Evolutionary conservation across 2,113 vertebrate species (phyloP), one percentile per base, ranked within the genome.

Genomic region (Phoxinus phoxinus): DNA sequence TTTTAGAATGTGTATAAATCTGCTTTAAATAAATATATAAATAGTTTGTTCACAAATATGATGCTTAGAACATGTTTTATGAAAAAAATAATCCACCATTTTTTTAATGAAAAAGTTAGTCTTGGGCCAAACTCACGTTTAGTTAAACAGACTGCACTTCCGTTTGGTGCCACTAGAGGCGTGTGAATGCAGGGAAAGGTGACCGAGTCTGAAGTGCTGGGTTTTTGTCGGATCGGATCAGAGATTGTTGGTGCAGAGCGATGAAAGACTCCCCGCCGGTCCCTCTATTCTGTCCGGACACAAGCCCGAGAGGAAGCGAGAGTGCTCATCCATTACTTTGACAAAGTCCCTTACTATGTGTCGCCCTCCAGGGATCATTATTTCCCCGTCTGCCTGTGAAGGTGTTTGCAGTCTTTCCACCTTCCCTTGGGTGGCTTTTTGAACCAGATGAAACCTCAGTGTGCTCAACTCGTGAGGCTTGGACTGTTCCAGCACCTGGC

Each of bases 251-350:
- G 51, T 65, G 71, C 83, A 74, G 32, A 73, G 32, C 17, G n/a
- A 32, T 51, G 51, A 21, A 74, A 58, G 46, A 8, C 48, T 44
- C 74, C 83, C 27, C 67, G 69, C 37, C 35, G 25, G 32, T 77
- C 44, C 11, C 4, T 46, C 27, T 19, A 53, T 76, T 78, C 83
- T 67, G 15, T 48, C 76, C 25, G 63, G 44, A 48, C 78, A 69
- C 44, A 44, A 61, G 58, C 32, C 25, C 21, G 61, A 69, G 12
- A 59, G 84, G 72, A 88, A 78, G 37, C 56, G 56, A 44, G 77
- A 69, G 63, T 75, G 13, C 67, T 85, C 80, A 73, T 79, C 73
- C 74, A 78, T 88, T 88, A 67, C 81, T 25, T 30, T 88, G 67
- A 88, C 81, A 83, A 67, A 56, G 61, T 75, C 53, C 46, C 37